A percentile compares a stretch with the other conserved stretches of the same genome.
These are phyloP conservation scores for Falco columbarius DNA, from an alignment of 2,797 vertebrate species.

Conservation along the genomic window DNA sequence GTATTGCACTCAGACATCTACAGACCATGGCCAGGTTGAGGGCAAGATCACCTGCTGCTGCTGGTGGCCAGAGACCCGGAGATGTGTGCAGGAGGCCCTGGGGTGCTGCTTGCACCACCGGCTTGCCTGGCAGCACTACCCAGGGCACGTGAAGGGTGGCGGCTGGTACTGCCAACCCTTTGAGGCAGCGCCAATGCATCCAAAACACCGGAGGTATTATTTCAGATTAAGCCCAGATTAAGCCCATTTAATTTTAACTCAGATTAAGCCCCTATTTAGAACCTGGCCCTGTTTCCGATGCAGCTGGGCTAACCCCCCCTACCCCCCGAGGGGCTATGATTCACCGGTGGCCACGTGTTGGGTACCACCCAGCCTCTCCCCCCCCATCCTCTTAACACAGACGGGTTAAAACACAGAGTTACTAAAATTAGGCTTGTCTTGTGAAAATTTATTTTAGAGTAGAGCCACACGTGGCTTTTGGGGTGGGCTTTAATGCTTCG, in stretches of 20 bases:
- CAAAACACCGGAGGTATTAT: conserved; percentile 54
- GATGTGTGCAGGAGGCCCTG: neutral
- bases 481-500: neutral
- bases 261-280: conserved; percentile 62
- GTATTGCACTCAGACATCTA: rapidly evolving
- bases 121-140: neutral
- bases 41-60: rapidly evolving
- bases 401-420: neutral
- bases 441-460: neutral
- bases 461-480: neutral
- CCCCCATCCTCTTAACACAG: neutral
- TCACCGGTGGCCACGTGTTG: rapidly evolving
- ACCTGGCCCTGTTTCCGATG: conserved; percentile 1
- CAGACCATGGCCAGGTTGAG: neutral
- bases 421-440: neutral
- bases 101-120: neutral
- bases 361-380: neutral
- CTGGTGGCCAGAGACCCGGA: neutral
- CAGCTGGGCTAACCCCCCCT: neutral
- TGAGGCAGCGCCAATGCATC: neutral
- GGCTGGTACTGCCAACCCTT: neutral
- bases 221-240: conserved; percentile 64
- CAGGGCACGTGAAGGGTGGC: neutral
- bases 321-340: neutral
- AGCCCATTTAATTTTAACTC: conserved; percentile 66